Percentiles rank a stretch among this genome's conserved stretches.
phyloP scores from a whole-genome alignment of 1,140 invertebrate species.

The Capitella teleta region DNA sequence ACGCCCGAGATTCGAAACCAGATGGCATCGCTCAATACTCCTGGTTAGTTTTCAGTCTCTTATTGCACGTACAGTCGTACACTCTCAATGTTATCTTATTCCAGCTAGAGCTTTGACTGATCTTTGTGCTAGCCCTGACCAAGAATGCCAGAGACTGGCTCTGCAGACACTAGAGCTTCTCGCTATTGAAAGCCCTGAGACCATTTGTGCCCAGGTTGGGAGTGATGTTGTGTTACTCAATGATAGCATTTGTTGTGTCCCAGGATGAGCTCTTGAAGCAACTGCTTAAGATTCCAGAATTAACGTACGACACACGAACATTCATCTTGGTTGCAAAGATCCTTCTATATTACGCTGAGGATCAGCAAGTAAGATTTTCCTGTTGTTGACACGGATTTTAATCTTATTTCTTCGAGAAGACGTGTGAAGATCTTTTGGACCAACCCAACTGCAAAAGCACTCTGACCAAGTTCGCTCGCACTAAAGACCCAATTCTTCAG shows the following conservation, averaged over 20 bases:
- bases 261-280: constrained; percentile 27
- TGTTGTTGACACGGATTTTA: too few relatives aligned
- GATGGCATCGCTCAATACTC: constrained; percentile 26
- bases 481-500: constrained; percentile 26
- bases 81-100: constrained; percentile 5
- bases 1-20: constrained; percentile 24
- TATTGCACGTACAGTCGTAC: background rate
- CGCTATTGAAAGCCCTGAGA: constrained; percentile 34
- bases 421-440: constrained; percentile 23
- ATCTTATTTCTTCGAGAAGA: too few relatives aligned
- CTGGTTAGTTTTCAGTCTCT: too few relatives aligned
- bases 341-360: constrained; percentile 35
- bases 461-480: constrained; percentile 21
- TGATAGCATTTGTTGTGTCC: too few relatives aligned
- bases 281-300: constrained; percentile 23
- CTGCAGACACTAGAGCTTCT: constrained; percentile 33
- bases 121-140: constrained; percentile 25
- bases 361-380: constrained; percentile 19
- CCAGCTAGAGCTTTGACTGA: constrained; percentile 28
- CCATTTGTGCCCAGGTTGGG: constrained; percentile 32
- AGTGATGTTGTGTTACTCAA: background rate
- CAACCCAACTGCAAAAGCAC: constrained; percentile 18
- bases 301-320: constrained; percentile 26
- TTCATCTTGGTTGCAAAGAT: constrained; percentile 32
- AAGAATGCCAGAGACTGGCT: constrained; percentile 27